Base-by-base conservation (phyloP, 2,888 invertebrate genomes). In the Megalurothrips usitatus region DNA sequence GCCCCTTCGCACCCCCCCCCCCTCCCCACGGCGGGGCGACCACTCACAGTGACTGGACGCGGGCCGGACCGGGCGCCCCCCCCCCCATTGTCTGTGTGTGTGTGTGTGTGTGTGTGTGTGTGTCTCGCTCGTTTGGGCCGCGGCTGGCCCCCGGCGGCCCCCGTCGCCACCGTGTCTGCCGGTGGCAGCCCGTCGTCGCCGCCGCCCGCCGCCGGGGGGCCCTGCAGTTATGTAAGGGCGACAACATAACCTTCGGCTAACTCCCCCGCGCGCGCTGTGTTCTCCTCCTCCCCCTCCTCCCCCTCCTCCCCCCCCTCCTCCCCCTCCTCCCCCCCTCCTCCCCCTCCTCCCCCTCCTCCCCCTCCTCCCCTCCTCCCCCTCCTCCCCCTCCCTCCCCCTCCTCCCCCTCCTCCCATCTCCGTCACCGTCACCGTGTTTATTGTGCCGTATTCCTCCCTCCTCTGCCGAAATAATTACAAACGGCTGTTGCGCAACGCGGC, bases 301-400 rank as follows among this genome's bases (percentile, higher is more conserved):
- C 68, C n/a, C 63, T 17, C 63, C 49, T 78, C 1, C 26, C 26
- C 81, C 79, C 81, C 81, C 81, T 79, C 80, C 80, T 80, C 58
- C 80, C 78, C 68, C n/a, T 28, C 28, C 63, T 28, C 43, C 1
- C 26, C 80, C 34, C 47, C 58, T 79, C 80, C 26, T 81, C 79
- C 81, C 81, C 81, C 80, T 78, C 80, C 79, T 26, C 80, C 78
- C 68, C n/a, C 63, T 17, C 63, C 49, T 78, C 1, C 26, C n/a
- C n/a, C n/a, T n/a, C n/a, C n/a, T 68, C 80, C 34, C 47, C 58
- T 79, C 80, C 26, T 81, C 79, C 81, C 81, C 81, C 80, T 78
- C 80, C 79, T 26, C 80, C 78, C 68, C n/a, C 63, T 17, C 63
- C 49, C 26, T 28, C 43, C 80, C 34, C 47, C 58, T 79, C 80